A percentile compares a stretch with the other conserved stretches of the same genome.
These are phyloP conservation scores for Cepphus grylle DNA, from an alignment of 2,113 vertebrate species.

Conservation along the genomic window DNA sequence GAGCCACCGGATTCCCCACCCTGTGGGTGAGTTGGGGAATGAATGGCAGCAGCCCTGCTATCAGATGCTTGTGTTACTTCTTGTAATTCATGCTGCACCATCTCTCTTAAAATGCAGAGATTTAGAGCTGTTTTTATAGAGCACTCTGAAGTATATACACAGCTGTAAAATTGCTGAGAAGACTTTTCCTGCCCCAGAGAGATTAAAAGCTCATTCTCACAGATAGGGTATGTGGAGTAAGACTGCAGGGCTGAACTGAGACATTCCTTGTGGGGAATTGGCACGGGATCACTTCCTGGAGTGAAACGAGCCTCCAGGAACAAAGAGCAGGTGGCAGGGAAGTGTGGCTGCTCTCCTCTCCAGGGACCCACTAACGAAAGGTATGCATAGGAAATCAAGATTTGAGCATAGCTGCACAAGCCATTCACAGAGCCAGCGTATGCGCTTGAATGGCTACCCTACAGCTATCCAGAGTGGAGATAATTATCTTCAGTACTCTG, in stretches of 20 bases:
- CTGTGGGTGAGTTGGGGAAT: fast-evolving
- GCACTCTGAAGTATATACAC: constrained; percentile 20
- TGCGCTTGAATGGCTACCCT: neutral
- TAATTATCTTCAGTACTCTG: neutral
- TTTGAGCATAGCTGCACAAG: neutral
- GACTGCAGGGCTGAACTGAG: neutral
- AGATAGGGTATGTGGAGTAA: neutral
- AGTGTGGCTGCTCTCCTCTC: constrained; percentile 14
- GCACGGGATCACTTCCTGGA: neutral
- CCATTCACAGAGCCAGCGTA: neutral
- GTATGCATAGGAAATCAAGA: constrained; percentile 12
- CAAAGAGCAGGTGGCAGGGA: constrained; percentile 35
- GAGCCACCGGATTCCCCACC: neutral
- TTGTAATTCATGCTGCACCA: neutral
- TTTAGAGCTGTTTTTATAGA: constrained; percentile 8
- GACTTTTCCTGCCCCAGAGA: constrained; percentile 29
- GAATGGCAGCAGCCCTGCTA: neutral
- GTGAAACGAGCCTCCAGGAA: neutral
- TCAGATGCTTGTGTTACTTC: neutral
- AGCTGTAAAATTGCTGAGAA: constrained; percentile 49
- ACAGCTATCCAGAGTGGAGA: neutral
- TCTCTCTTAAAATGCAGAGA: neutral
- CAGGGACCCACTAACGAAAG: neutral
- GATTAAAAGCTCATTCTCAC: constrained; percentile 39
- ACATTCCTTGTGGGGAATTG: neutral